Percentiles rank a stretch among this genome's conserved stretches.
phyloP scores from a whole-genome alignment of 2,113 vertebrate species.

The Oryzias woworae region DNA sequence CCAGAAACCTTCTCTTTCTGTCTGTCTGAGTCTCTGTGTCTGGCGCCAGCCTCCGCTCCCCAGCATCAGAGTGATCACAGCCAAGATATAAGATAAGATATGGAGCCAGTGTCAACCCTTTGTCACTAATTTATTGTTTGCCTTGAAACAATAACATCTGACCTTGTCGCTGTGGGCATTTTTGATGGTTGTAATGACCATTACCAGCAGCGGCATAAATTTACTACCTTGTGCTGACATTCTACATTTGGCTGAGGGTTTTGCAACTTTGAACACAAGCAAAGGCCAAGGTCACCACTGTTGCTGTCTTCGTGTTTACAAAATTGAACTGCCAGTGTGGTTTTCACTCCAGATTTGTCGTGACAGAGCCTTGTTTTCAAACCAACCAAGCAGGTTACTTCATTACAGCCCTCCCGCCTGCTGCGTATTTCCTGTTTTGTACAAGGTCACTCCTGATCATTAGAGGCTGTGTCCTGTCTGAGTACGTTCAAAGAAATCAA shows the following conservation, averaged over 20 bases:
- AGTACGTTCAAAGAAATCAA: conserved; percentile 21
- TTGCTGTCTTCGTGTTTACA: conserved; percentile 29
- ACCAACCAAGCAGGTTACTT: conserved; percentile 20
- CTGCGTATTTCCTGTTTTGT: conserved; percentile 5
- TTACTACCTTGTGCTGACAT: conserved; percentile 21
- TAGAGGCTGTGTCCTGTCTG: conserved; percentile 4
- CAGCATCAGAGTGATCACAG: conserved; percentile 50
- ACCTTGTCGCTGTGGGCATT: conserved; percentile 36
- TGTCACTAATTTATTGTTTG: conserved; percentile 41
- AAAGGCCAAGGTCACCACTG: conserved; percentile 20
- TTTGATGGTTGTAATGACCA: conserved; percentile 52
- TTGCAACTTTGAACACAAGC: conserved; percentile 9
- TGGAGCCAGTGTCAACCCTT: conserved; percentile 33
- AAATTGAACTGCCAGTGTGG: conserved; percentile 25
- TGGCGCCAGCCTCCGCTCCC: conserved; percentile 59
- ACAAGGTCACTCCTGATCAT: conserved; percentile 1
- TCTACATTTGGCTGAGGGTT: conserved; percentile 3
- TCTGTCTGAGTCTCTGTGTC: conserved; percentile 36
- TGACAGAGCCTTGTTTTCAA: conserved; percentile 29
- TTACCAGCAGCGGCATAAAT: conserved; percentile 25
- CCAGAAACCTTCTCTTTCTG: conserved; percentile 29
- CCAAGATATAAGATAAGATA: conserved; percentile 47
- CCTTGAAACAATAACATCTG: conserved; percentile 22
- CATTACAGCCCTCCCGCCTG: conserved; percentile 1
- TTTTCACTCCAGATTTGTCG: conserved; percentile 2